phyloP scores from a whole-genome alignment of 2,113 vertebrate species.

The Cyprinodon brontotheroides region DNA sequence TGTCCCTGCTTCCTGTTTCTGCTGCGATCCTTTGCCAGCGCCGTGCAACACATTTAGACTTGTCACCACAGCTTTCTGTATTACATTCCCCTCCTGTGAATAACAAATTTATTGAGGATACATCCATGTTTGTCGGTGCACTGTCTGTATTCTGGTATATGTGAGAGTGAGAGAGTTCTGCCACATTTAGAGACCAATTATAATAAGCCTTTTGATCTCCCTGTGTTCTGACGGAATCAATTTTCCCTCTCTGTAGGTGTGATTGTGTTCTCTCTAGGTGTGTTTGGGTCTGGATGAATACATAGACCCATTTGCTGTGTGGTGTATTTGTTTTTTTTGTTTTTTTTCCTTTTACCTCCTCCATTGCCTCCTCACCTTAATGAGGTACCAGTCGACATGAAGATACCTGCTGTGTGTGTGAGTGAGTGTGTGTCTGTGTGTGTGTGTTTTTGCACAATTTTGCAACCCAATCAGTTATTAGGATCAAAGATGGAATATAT shows the following conservation, averaged over 20 bases:
- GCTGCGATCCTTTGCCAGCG: slow-evolving; percentile 23
- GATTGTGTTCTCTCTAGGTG: slow-evolving; percentile 18
- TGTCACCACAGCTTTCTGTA: slow-evolving; percentile 8
- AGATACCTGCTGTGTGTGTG: slow-evolving; percentile 16
- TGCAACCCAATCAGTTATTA: slow-evolving; percentile 45
- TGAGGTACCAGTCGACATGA: slow-evolving; percentile 48
- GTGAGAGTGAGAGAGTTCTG: slow-evolving; percentile 35
- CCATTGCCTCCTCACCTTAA: slow-evolving; percentile 54
- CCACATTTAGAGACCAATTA: slow-evolving; percentile 74
- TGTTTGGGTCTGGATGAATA: slow-evolving; percentile 8
- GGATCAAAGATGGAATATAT: slow-evolving; percentile 50
- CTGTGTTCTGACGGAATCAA: slow-evolving; percentile 70
- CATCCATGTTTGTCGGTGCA: slow-evolving; percentile 33
- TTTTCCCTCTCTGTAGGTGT: slow-evolving; percentile 59
- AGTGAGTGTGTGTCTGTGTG: slow-evolving; percentile 11
- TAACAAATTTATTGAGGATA: slow-evolving; percentile 15
- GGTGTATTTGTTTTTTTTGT: slow-evolving; percentile 9
- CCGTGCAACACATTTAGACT: slow-evolving; percentile 25
- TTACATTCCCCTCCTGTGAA: slow-evolving; percentile 11
- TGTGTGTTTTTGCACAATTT: slow-evolving; percentile 12
- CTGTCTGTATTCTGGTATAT: slow-evolving; percentile 31
- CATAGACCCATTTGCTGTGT: slow-evolving; percentile 13
- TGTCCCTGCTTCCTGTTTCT: slow-evolving; percentile 55
- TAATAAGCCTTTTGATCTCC: slow-evolving; percentile 72
- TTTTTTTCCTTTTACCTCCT: not conserved